Percentiles rank a stretch among this genome's conserved stretches.
Conservation (phyloP, 2,113 vertebrate species). For the Mastomys natalensis region DNA sequence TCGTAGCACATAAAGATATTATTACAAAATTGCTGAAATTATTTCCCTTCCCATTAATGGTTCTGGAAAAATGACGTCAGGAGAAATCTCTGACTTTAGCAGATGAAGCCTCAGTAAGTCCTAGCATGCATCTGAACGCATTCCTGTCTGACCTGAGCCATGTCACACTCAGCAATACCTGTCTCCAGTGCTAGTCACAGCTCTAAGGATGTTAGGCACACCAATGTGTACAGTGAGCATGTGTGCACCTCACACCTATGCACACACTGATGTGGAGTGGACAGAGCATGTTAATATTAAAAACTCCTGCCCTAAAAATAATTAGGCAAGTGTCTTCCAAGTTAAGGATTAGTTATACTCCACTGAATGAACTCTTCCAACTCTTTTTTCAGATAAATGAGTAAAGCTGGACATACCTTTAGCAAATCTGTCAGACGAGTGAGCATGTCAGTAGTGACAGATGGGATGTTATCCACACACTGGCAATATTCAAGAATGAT, state of each 20-base stretch:
- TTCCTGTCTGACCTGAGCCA: conserved; percentile 76
- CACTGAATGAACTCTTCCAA: conserved; percentile 62
- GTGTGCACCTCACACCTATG: not conserved
- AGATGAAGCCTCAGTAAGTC: conserved; percentile 71
- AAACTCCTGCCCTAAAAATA: conserved; percentile 64
- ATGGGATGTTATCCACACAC: conserved; percentile 98
- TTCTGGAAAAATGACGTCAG: conserved; percentile 73
- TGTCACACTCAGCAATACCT: conserved; percentile 74
- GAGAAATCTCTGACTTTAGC: conserved; percentile 75
- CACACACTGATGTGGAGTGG: conserved; percentile 60
- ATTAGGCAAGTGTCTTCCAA: conserved; percentile 54
- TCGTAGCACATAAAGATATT: conserved; percentile 57
- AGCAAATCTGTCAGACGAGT: conserved; percentile 96
- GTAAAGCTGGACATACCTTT: conserved; percentile 90
- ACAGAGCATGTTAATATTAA: conserved; percentile 59
- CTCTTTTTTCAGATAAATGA: conserved; percentile 40
- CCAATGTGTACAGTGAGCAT: not conserved
- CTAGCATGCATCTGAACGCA: conserved; percentile 67
- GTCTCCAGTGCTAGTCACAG: conserved; percentile 73
- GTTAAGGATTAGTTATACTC: conserved; percentile 50
- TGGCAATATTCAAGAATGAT: conserved; percentile 99
- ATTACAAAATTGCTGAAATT: conserved; percentile 66
- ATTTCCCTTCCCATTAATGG: conserved; percentile 71
- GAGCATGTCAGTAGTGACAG: conserved; percentile 97
- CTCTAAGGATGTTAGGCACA: conserved; percentile 44